Evolutionary conservation across 2,888 invertebrate species (phyloP).

Genomic region (Cybosia mesomella): DNA sequence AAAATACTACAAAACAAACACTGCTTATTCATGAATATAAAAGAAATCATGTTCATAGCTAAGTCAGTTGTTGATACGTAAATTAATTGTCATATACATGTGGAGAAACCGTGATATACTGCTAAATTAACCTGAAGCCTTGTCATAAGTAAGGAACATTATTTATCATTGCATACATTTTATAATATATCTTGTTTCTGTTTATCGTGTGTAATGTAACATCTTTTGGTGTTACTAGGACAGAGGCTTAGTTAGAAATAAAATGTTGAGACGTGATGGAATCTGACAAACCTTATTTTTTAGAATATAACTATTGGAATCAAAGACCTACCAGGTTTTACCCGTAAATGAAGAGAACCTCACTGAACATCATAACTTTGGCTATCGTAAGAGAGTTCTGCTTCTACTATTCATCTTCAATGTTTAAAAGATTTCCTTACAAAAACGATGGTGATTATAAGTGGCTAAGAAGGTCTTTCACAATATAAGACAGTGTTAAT

Average conservation of each 20-base stretch:
- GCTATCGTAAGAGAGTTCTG: not conserved
- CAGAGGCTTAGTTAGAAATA: not conserved
- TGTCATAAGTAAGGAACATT: not conserved
- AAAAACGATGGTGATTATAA: too few species aligned
- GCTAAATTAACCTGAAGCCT: not conserved
- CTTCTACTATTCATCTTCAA: not conserved
- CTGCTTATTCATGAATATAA: not conserved
- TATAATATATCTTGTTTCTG: not conserved
- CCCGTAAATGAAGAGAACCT: too few species aligned
- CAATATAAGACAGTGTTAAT: not conserved
- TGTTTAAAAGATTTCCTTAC: too few species aligned
- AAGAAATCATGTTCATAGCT: not conserved
- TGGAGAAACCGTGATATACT: slow-evolving; percentile 8
- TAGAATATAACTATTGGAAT: not conserved
- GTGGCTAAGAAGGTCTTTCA: too few species aligned
- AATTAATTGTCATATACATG: slow-evolving; percentile 2
- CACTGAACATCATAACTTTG: not conserved
- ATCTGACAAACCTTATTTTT: too few species aligned
- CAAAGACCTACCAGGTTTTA: not conserved
- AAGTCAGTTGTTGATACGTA: not conserved
- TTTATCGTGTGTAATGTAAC: not conserved
- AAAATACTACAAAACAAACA: too few species aligned
- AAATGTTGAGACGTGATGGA: too few species aligned
- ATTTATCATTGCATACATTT: not conserved
- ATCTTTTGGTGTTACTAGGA: not conserved